Conservation (phyloP, 2,888 invertebrate genomes). For the Hydraecia micacea region DNA sequence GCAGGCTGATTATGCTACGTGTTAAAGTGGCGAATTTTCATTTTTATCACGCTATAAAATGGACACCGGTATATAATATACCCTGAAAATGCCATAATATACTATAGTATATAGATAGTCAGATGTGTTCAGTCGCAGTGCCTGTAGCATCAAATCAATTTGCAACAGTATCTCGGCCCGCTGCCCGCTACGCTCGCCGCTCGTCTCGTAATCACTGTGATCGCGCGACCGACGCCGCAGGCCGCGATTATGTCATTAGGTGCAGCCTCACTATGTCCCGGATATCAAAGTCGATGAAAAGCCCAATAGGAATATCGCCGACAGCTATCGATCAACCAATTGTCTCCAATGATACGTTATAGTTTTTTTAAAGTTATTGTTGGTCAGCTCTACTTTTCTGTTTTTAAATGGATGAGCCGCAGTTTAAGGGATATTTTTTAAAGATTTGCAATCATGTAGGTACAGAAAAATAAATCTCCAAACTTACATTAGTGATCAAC, state of each 20-base stretch:
- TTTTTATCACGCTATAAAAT: background rate
- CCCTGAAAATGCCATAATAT: background rate
- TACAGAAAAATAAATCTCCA: background rate
- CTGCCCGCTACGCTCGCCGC: conserved; percentile 73
- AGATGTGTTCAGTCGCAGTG: conserved; percentile 71
- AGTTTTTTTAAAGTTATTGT: conserved; percentile 49
- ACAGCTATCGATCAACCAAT: conserved; percentile 75
- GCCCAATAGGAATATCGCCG: conserved; percentile 78
- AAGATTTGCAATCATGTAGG: background rate
- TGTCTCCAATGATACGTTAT: conserved; percentile 75
- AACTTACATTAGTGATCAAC: background rate
- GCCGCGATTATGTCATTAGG: conserved; percentile 86
- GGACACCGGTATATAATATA: background rate
- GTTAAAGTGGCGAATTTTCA: background rate
- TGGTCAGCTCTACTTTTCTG: conserved; percentile 17
- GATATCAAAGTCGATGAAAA: conserved; percentile 80
- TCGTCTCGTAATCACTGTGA: conserved; percentile 78
- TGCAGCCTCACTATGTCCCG: conserved; percentile 76
- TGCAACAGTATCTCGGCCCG: conserved; percentile 74
- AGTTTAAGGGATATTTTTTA: background rate
- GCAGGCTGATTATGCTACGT: too few relatives aligned
- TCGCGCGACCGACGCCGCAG: conserved; percentile 77
- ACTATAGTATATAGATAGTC: conserved; percentile 62
- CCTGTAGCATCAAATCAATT: conserved; percentile 82
- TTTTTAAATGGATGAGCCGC: conserved; percentile 13